Evolutionary conservation across 2,113 vertebrate genomes (phyloP), one percentile per base, ranked within the genome.

Genomic region (Prinia subflava): DNA sequence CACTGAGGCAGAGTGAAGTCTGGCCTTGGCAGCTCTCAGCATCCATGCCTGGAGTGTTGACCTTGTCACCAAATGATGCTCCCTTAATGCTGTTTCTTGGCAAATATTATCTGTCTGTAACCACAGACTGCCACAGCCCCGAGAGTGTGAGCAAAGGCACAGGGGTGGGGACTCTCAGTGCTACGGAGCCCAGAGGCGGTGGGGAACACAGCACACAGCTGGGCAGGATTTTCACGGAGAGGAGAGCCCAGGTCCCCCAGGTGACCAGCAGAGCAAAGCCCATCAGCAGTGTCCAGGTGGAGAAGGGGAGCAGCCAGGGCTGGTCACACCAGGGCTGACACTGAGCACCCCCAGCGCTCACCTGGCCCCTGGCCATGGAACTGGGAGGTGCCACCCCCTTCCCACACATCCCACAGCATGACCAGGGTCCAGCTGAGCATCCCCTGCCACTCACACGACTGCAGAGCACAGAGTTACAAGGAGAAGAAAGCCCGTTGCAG

Each of bases 371-470:
- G 7, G 47, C 3, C 1, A 2, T 4, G 22, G 39, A 70, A 57
- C 0, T 37, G 18, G 44, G 56, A 74, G 35, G 31, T 46, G 75
- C 10, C 42, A 47, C 6, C 17, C 42, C 20, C 23, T 3, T 13
- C 13, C 35, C 49, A 56, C 10, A 7, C 23, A 3, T 13, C 13
- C 35, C 49, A 56, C 10, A 7, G 41, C 24, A 62, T 5, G 15
- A 7, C 6, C 3, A 0, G 9, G 7, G 41, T 39, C 57, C 9
- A 0, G 53, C 35, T 20, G 30, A 64, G 52, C 56, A 42, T 41
- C 69, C 56, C 80, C 59, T 0, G 1, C n/a, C 39, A 2, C 53
- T 73, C 13, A 10, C 4, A 0, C 1, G 0, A 13, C 35, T 0
- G 0, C 2, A 3, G 60, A 92, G 59, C 71, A 20, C 25, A 33